A percentile compares a stretch with the other conserved stretches of the same genome.
phyloP scores from a whole-genome alignment of 37 sponge, comb jelly and placozoan species.

The Chondrilla cf. caribensis region DNA sequence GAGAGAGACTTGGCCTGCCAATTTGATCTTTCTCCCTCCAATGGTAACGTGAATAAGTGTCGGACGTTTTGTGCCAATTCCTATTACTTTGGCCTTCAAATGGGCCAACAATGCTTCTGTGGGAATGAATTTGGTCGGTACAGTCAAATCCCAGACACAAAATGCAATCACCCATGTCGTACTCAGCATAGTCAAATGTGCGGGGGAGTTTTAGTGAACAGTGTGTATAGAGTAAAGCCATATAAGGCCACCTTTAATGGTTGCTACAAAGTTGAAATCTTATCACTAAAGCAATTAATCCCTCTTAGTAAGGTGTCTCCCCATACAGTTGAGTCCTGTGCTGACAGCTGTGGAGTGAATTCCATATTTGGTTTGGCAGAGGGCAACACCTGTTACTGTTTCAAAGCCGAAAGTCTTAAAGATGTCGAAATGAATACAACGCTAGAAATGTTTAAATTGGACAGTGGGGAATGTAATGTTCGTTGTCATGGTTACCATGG shows the following conservation, averaged over 20 bases:
- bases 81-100: constrained; percentile 31
- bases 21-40: neutral
- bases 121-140: constrained; percentile 32
- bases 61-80: neutral
- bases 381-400: constrained; percentile 7
- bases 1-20: neutral
- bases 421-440: no score
- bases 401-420: neutral
- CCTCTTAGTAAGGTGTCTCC: no score
- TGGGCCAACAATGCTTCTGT: constrained; percentile 36
- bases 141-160: constrained; percentile 1
- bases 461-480: neutral
- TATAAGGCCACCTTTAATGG: constrained; percentile 12
- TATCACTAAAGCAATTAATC: no score
- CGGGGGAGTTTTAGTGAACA: constrained; percentile 25
- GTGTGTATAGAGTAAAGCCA: constrained; percentile 23
- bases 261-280: neutral
- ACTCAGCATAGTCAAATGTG: neutral
- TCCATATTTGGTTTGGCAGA: neutral
- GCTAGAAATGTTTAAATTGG: no score
- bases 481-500: neutral
- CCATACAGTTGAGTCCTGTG: neutral
- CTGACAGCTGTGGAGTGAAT: neutral
- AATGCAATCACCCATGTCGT: constrained; percentile 20
- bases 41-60: neutral